phyloP scores from a whole-genome alignment of 2,797 vertebrate species.

The Florisuga fusca region DNA sequence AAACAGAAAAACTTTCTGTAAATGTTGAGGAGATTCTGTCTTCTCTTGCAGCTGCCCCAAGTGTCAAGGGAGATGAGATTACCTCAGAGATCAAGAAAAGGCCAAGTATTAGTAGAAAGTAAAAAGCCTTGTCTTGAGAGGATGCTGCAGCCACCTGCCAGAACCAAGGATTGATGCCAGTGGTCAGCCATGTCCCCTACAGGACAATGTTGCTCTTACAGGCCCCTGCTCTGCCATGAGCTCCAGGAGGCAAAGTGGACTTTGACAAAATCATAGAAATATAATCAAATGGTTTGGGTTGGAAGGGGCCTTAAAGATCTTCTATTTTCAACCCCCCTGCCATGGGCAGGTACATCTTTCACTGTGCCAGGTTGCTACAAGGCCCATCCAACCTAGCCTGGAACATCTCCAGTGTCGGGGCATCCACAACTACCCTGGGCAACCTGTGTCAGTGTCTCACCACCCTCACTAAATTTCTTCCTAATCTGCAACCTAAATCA shows the following conservation, averaged over 20 bases:
- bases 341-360: too few relatives aligned
- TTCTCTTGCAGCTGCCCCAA: neutral
- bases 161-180: rapidly evolving
- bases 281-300: too few relatives aligned
- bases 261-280: neutral
- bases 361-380: too few relatives aligned
- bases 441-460: too few relatives aligned
- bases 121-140: neutral
- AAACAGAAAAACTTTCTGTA: constrained; percentile 10
- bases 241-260: neutral
- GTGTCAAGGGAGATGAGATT: neutral
- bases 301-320: too few relatives aligned
- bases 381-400: too few relatives aligned
- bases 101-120: neutral
- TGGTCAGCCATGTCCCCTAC: rapidly evolving
- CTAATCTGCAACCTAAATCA: too few relatives aligned
- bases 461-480: too few relatives aligned
- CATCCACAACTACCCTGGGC: too few relatives aligned
- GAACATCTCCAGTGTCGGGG: too few relatives aligned
- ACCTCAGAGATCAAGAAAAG: neutral
- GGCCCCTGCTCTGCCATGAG: neutral
- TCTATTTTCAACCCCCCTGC: too few relatives aligned
- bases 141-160: neutral
- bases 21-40: constrained; percentile 4
- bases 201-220: neutral